Evolutionary conservation across 2,888 invertebrate species (phyloP).

Genomic region (Drosophila birchii): DNA sequence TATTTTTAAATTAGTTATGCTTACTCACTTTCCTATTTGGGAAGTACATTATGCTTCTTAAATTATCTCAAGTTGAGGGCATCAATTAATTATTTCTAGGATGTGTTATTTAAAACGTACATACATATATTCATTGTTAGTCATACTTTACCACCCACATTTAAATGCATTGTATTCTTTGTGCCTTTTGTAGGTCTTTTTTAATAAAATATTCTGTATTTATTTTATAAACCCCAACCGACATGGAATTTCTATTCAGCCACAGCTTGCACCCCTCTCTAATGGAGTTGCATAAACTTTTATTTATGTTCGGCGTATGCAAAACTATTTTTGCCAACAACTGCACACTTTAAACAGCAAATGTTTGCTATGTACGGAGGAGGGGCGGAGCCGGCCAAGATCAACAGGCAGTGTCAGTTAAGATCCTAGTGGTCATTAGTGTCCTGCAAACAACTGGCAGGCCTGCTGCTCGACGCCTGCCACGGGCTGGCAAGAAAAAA

Average conservation of each 20-base stretch:
- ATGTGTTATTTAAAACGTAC: not conserved
- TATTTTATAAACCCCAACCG: not conserved
- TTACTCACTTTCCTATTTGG: not conserved
- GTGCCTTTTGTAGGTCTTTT: not conserved
- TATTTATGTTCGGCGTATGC: constrained; percentile 47
- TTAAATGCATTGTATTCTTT: not conserved
- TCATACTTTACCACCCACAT: not conserved
- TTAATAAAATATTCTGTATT: constrained; percentile 3
- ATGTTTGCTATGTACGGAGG: constrained; percentile 24
- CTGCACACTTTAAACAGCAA: constrained; percentile 45
- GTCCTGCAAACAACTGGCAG: constrained; percentile 71
- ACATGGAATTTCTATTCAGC: constrained; percentile 3
- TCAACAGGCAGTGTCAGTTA: constrained; percentile 64
- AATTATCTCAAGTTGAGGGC: not conserved
- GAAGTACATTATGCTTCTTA: not conserved
- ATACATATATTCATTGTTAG: not conserved
- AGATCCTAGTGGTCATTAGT: constrained; percentile 79
- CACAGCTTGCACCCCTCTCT: not conserved
- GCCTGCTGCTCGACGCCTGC: constrained; percentile 42
- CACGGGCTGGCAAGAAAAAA: constrained; percentile 17
- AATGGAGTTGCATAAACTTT: constrained; percentile 15
- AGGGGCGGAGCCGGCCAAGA: constrained; percentile 18
- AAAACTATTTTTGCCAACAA: constrained; percentile 47
- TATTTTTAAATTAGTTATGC: not conserved
- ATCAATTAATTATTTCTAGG: not conserved